Evolutionary conservation across 2,113 vertebrate genomes (phyloP), one percentile per base, ranked within the genome.

Genomic region (Pagrus major): DNA sequence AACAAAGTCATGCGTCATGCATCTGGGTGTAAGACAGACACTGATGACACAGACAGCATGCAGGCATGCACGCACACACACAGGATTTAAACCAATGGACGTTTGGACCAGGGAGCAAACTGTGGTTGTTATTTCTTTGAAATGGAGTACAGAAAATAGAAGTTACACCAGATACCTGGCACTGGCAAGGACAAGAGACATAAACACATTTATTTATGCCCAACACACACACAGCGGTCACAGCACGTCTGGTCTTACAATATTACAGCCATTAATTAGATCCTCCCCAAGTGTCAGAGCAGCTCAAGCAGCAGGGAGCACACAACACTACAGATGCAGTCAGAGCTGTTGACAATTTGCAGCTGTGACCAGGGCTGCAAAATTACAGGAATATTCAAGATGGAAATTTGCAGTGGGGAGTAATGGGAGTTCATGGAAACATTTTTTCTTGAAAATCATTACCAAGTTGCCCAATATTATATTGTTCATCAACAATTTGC

Each of bases 1-100:
- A 90, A 88, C 85, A 78, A 81, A 79, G 64, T 31, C 27, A 37
- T 80, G 81, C 12, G 81, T 91, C 89, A 88, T 52, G n/a, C 27
- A 60, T 21, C n/a, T 2, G 29, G 64, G 41, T n/a, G 39, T 35
- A 33, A 61, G 68, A 58, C 64, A 61, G 55, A 79, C 54, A 71
- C 21, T 78, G 84, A 80, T 86, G 71, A 83, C 84, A 85, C 83
- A 60, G 41, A 73, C 60, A 56, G 52, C 80, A 71, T 64, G 71
- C 65, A 61, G 42, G 76, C 69, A 33, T 12, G 41, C 51, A 82
- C 4, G 39, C 84, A 42, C 46, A 49, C 46, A 49, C 63, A 86
- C 52, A 20, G n/a, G 78, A 78, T 78, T 83, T 78, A 78, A 80
- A 78, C 42, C 47, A 25, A 52, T 49, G 18, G 65, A 41, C 64